Evolutionary conservation across 2,888 invertebrate species (phyloP).

Genomic region (Seladonia tumulorum): DNA sequence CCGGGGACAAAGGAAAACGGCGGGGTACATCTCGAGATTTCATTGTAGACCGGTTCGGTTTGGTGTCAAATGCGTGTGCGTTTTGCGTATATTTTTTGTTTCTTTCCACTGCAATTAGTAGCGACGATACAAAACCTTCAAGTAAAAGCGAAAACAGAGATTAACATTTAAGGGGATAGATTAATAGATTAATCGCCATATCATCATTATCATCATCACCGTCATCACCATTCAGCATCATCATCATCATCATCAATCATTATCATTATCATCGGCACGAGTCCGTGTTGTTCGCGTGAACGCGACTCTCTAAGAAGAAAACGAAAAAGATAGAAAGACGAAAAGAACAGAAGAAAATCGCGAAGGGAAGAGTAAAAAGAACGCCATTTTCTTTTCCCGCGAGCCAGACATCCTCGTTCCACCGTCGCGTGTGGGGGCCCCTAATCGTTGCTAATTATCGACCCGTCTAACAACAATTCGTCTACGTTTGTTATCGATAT

Average conservation of each 20-base stretch:
- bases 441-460: no score
- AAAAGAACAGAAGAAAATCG: conserved; percentile 40
- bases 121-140: conserved; percentile 79
- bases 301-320: conserved; percentile 67
- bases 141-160: conserved; percentile 71
- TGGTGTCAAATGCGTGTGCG: conserved; percentile 65
- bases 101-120: conserved; percentile 82
- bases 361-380: not conserved
- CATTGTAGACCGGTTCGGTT: not conserved
- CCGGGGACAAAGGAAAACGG: not conserved
- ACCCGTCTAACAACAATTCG: not conserved
- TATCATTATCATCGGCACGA: conserved; percentile 50
- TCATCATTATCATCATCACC: not conserved
- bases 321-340: conserved; percentile 56
- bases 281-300: conserved; percentile 64
- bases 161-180: conserved; percentile 74
- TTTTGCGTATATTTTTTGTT: conserved; percentile 68
- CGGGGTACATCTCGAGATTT: not conserved
- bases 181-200: conserved; percentile 81
- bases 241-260: not conserved
- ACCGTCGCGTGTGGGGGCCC: not conserved
- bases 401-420: not conserved
- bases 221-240: conserved; percentile 45
- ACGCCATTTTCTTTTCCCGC: not conserved
- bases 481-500: not conserved